phyloP scores from a whole-genome alignment of 2,797 vertebrate genomes.

The Megaceryle alcyon region DNA sequence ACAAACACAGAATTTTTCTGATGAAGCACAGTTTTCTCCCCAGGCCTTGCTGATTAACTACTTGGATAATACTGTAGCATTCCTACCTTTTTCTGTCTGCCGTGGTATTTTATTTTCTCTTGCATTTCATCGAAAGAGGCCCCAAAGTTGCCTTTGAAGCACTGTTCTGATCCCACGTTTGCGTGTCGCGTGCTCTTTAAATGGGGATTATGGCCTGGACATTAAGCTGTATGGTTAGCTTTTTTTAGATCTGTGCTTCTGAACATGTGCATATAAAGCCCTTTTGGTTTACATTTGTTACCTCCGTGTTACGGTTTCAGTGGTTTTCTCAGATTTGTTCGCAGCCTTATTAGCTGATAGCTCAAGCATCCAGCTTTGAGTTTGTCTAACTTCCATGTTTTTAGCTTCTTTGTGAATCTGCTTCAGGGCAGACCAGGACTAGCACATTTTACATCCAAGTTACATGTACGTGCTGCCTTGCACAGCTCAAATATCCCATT shows the following conservation, averaged over 20 bases:
- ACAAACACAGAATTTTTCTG: not conserved
- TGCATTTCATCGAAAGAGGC: not conserved
- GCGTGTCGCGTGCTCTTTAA: not conserved
- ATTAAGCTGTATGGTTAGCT: not conserved
- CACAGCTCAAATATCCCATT: not conserved
- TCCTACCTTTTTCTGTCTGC: not conserved
- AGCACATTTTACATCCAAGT: not conserved
- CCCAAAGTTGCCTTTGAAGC: not conserved
- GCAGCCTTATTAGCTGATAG: not conserved
- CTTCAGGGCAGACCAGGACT: not conserved
- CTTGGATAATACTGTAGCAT: not conserved
- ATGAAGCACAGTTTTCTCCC: not conserved
- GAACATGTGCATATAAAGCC: not conserved
- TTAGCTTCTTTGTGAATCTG: not conserved
- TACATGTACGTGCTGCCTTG: not conserved
- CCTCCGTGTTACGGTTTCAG: not conserved
- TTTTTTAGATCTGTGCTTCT: not conserved
- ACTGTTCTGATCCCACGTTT: not conserved
- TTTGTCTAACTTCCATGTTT: not conserved
- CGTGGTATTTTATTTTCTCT: not conserved
- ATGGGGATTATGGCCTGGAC: not conserved
- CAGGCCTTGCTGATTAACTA: not conserved
- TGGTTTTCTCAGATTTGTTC: not conserved
- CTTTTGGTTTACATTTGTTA: not conserved
- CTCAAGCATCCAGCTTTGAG: not conserved